phyloP scores from a whole-genome alignment of 2,888 invertebrate genomes.

The Patella depressa region DNA sequence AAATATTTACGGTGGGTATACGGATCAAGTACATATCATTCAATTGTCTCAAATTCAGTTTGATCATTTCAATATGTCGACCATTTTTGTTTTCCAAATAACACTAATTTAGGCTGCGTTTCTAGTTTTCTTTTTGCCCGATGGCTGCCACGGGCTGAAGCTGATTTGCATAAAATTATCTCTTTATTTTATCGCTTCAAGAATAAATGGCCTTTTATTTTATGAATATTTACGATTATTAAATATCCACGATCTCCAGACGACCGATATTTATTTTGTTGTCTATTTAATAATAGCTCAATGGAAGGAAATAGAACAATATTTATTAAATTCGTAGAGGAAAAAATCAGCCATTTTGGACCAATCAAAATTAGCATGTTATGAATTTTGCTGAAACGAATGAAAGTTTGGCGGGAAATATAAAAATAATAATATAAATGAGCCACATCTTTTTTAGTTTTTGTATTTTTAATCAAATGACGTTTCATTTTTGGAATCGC shows the following conservation, averaged over 20 bases:
- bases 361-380: not conserved
- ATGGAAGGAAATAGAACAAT: no score
- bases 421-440: not conserved
- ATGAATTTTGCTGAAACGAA: not conserved
- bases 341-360: not conserved
- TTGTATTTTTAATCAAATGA: not conserved
- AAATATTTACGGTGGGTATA: not conserved
- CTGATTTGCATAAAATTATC: slow-evolving; percentile 7
- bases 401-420: slow-evolving; percentile 2
- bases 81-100: no score
- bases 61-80: no score
- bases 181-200: not conserved
- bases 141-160: slow-evolving; percentile 4
- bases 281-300: no score
- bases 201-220: not conserved
- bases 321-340: no score
- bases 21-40: no score
- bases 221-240: no score
- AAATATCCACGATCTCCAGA: no score
- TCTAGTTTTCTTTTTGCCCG: slow-evolving; percentile 7
- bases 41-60: no score
- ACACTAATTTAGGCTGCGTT: not conserved
- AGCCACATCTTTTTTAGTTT: not conserved
- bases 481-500: no score
- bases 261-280: not conserved